These are phyloP conservation scores for Pheosia gnoma DNA, from an alignment of 2,888 invertebrate genomes.

Conservation along the genomic window DNA sequence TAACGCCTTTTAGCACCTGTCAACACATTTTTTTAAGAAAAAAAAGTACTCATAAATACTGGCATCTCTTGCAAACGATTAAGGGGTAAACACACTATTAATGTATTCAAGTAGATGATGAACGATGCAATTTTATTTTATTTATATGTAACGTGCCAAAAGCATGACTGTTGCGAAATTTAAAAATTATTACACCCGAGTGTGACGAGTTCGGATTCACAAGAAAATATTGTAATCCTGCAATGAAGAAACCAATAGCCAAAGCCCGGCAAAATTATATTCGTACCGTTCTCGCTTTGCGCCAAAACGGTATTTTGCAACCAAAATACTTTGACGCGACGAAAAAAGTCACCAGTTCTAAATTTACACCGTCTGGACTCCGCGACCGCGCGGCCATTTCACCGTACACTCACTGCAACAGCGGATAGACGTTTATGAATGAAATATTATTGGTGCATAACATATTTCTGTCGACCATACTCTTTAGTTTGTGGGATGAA, in stretches of 20 bases:
- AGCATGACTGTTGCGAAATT: neutral
- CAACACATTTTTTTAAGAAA: constrained; percentile 29
- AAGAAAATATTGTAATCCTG: too few relatives aligned
- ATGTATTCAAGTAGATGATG: constrained; percentile 2
- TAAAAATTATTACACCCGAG: neutral
- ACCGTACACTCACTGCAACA: constrained; percentile 48
- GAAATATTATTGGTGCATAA: constrained; percentile 52
- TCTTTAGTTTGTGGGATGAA: neutral
- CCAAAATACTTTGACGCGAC: constrained; percentile 64
- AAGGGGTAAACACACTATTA: neutral
- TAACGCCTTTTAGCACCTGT: constrained; percentile 34
- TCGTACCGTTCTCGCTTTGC: constrained; percentile 39
- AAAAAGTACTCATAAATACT: constrained; percentile 1
- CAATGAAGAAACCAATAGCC: too few relatives aligned
- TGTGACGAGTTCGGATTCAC: neutral
- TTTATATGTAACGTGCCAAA: constrained; percentile 3
- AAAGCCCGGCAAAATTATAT: too few relatives aligned
- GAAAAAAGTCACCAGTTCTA: constrained; percentile 63
- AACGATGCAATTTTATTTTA: constrained; percentile 2
- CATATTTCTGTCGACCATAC: constrained; percentile 31
- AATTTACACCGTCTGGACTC: constrained; percentile 61
- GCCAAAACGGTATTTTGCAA: constrained; percentile 64
- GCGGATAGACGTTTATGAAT: constrained; percentile 58
- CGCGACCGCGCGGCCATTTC: constrained; percentile 49
- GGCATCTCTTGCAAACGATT: neutral